Base-by-base conservation (phyloP, 1,140 invertebrate genomes). In the Drosophila neocordata region DNA sequence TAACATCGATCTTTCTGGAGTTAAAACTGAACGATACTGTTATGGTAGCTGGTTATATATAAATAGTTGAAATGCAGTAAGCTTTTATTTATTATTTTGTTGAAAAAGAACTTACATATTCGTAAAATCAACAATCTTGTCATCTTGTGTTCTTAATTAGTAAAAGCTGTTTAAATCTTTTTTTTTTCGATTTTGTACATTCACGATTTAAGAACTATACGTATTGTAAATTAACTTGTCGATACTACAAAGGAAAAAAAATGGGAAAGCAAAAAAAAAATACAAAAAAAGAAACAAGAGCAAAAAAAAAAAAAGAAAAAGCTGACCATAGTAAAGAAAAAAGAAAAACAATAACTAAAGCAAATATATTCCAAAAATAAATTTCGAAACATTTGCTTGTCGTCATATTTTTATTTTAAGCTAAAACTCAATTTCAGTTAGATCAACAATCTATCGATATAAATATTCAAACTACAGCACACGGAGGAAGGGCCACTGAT, bases 371-470 rank as follows among this genome's bases (percentile, higher is more conserved):
- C 61, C 53, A 81, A 67, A 34, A 74, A 87, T 87, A 85, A 85
- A 87, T 87, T 61, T 72, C 78, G 69, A 85, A 85, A 85, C 66
- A 81, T 71, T 73, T 81, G 73, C 61, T 74, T 65, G 57, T 68
- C 67, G 57, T 68, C 62, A 87, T 74, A 87, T 78, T 85, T 84
- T 85, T 85, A 85, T 85, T 85, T 81, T 69, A 84, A 85, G 82
- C 63, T 64, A 41, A 77, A 84, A 75, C 72, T 73, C 78, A 79
- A 74, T 85, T 85, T 85, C 81, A 85, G 81, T 85, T 60, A 59
- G 65, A 61, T 67, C 81, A 69, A 52, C 80, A 62, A 63, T 12
- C 56, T 41, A 74, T 60, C 74, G 51, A 55, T 61, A 38, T 51
- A 38, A 48, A 31, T 56, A 38, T 55, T 38, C 37, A 31, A 34